Percentiles rank a stretch among this genome's conserved stretches.
Evolutionary conservation across 2,888 invertebrate genomes (phyloP).

Genomic region (Elysia crispata): DNA sequence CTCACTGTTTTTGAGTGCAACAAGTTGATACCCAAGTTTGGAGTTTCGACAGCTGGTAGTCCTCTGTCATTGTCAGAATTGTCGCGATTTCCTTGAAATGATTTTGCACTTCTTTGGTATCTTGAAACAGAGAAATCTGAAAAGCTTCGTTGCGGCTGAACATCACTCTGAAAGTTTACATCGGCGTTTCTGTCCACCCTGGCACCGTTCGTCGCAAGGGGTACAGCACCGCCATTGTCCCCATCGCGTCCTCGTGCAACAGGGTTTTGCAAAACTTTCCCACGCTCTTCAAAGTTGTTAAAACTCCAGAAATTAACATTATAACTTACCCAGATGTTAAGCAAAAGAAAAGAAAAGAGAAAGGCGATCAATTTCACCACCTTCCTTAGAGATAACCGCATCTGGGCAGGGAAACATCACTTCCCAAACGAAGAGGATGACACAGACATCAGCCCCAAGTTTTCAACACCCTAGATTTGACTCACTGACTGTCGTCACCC

Average conservation of each 20-base stretch:
- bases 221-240: conserved; percentile 51
- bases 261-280: conserved; percentile 49
- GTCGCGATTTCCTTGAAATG: neutral
- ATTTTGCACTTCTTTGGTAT: conserved; percentile 54
- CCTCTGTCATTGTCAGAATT: too few relatives aligned
- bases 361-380: conserved; percentile 55
- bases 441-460: too few relatives aligned
- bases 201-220: neutral
- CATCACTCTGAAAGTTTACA: conserved; percentile 17
- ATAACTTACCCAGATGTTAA: conserved; percentile 53
- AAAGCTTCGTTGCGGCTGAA: neutral
- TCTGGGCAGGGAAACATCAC: conserved; percentile 47
- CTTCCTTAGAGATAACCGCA: conserved; percentile 58
- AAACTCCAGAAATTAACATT: conserved; percentile 48
- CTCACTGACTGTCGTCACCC: too few relatives aligned
- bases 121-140: conserved; percentile 22
- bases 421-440: neutral
- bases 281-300: conserved; percentile 43
- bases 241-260: conserved; percentile 27
- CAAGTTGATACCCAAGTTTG: conserved; percentile 1
- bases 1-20: neutral
- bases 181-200: neutral
- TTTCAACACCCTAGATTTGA: too few relatives aligned
- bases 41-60: too few relatives aligned
- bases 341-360: conserved; percentile 44